Evolutionary conservation across 2,888 invertebrate species (phyloP), one percentile per base, ranked within the genome.

Genomic region (Geotrupes spiniger): DNA sequence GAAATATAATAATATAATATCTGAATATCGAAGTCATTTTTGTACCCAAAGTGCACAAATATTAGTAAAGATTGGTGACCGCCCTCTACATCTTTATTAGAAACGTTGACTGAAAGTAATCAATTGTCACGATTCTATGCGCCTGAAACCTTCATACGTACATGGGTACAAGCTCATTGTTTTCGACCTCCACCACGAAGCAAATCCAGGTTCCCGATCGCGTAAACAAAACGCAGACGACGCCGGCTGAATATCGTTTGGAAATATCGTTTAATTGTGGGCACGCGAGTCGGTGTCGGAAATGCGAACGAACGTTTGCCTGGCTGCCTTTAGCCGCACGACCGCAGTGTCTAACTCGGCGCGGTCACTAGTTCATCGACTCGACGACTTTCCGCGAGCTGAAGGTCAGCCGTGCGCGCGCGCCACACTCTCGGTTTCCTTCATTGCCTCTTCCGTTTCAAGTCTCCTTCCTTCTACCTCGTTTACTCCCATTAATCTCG

Each of bases 331-430:
- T 27, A 27, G 21, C 17, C 9, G 28, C 40, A 46, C 42, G 51
- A 42, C 38, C 51, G 39, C 31, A 46, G 39, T 49, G 51, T 48
- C 47, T 25, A 39, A 26, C 47, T 42, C 37, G 46, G 47, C 49
- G 57, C 71, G 72, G 71, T 71, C 70, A 71, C 68, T 72, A 62
- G 73, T 74, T 74, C 73, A 73, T 70, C 72, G 73, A 73, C 73
- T 70, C 67, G 60, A 66, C 71, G 71, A 71, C 72, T 73, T 73
- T 73, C 72, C 71, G 72, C 70, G 66, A 69, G 61, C 56, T 66
- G 70, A 74, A 74, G 73, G 73, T 72, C 72, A 69, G 62, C 58
- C 58, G 58, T 53, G 53, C 48, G 3, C 6, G 51, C 56, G 17
- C 49, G 36, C 49, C 50, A 46, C 50, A 54, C 56, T 56, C 39